Conservation (phyloP, 2,888 invertebrate species). For the Phytoseiulus persimilis region DNA sequence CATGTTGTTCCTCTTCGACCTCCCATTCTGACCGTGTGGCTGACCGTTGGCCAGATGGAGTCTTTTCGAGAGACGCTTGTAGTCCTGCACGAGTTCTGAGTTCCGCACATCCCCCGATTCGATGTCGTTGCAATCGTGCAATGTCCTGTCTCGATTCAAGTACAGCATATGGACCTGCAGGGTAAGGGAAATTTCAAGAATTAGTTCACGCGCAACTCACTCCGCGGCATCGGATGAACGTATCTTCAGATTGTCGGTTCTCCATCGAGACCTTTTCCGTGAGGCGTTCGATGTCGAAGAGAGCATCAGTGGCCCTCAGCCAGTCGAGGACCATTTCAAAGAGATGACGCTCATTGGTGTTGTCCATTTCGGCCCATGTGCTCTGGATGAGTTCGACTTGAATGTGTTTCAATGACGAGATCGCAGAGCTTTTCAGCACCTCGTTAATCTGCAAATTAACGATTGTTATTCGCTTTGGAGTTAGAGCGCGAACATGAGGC, state of each 20-base stretch:
- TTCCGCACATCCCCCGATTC: slow-evolving; percentile 60
- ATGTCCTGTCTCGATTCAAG: slow-evolving; percentile 64
- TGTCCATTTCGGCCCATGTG: slow-evolving; percentile 60
- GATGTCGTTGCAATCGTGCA: slow-evolving; percentile 70
- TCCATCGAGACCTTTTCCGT: slow-evolving; percentile 57
- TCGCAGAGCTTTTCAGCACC: slow-evolving; percentile 59
- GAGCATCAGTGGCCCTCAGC: slow-evolving; percentile 53
- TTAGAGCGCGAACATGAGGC: too few relatives aligned
- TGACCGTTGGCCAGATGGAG: slow-evolving; percentile 40
- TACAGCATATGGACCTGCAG: slow-evolving; percentile 62
- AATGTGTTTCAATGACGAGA: slow-evolving; percentile 61
- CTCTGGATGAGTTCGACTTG: slow-evolving; percentile 68
- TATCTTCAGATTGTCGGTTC: too few relatives aligned
- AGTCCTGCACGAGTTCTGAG: slow-evolving; percentile 68
- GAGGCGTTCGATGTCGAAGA: slow-evolving; percentile 50
- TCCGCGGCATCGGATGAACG: too few relatives aligned
- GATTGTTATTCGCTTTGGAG: too few relatives aligned
- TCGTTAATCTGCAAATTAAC: slow-evolving; percentile 57
- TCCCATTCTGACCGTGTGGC: slow-evolving; percentile 17
- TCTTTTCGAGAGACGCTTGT: slow-evolving; percentile 54
- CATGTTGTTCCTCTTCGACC: slow-evolving; percentile 42
- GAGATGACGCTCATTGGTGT: slow-evolving; percentile 56
- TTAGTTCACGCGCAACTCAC: too few relatives aligned
- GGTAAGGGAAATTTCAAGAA: slow-evolving; percentile 16
- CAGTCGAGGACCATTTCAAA: slow-evolving; percentile 61